Percentiles rank a stretch among this genome's conserved stretches.
phyloP scores from a whole-genome alignment of 2,797 vertebrate genomes.

The Sebastes cheni region DNA sequence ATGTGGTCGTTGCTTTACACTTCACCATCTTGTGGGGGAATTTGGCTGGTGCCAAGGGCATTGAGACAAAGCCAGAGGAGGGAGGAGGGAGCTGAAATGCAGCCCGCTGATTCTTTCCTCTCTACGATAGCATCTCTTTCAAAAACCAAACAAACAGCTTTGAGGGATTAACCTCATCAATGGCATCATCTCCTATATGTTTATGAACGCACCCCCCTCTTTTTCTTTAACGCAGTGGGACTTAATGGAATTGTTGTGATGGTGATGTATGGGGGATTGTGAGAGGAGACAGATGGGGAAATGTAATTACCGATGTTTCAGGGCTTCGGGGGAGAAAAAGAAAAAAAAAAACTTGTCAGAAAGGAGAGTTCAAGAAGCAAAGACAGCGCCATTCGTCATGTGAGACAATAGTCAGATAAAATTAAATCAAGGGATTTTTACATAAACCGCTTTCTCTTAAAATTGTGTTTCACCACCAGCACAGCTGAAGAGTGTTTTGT shows the following conservation, averaged over 20 bases:
- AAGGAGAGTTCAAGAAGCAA: constrained; percentile 71
- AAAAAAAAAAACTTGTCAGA: constrained; percentile 62
- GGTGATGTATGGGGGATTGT: constrained; percentile 76
- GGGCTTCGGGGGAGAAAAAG: constrained; percentile 44
- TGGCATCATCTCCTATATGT: constrained; percentile 66
- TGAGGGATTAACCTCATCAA: constrained; percentile 70
- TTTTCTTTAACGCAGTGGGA: constrained; percentile 63
- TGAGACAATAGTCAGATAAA: constrained; percentile 64
- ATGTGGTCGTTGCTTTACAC: constrained; percentile 50
- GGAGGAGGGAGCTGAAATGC: constrained; percentile 25
- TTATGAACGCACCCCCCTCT: constrained; percentile 43
- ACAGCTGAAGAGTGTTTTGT: constrained; percentile 23
- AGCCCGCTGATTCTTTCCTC: constrained; percentile 10
- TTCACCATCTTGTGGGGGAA: constrained; percentile 56
- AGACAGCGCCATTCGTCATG: constrained; percentile 75
- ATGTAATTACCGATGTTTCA: constrained; percentile 78
- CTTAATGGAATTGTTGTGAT: constrained; percentile 80
- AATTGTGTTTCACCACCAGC: constrained; percentile 42
- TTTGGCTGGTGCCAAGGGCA: constrained; percentile 63
- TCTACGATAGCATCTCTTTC: constrained; percentile 38
- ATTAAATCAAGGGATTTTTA: constrained; percentile 72
- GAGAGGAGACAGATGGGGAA: constrained; percentile 76
- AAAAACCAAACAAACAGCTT: constrained; percentile 62
- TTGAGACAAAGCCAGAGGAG: constrained; percentile 25
- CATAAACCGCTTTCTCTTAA: constrained; percentile 64